These are phyloP conservation scores for Andricus curvator DNA, from an alignment of 2,888 invertebrate genomes.

Conservation along the genomic window DNA sequence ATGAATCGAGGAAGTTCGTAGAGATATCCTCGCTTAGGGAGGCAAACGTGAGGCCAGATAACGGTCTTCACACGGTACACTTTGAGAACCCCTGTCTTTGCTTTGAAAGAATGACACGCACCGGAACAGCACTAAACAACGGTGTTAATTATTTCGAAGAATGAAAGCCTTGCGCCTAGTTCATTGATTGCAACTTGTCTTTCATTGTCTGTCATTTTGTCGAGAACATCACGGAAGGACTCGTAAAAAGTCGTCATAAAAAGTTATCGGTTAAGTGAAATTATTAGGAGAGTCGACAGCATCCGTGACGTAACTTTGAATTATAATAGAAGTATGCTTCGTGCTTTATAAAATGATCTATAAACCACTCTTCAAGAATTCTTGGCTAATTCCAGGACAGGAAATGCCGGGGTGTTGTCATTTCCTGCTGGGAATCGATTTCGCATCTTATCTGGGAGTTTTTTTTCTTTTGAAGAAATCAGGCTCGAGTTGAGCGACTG, in stretches of 20 bases:
- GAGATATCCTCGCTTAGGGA: conserved; percentile 15
- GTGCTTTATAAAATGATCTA: neutral
- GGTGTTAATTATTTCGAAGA: conserved; percentile 66
- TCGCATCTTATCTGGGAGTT: neutral
- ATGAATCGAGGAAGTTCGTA: conserved; percentile 37
- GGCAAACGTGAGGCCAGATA: conserved; percentile 23
- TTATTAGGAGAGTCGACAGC: neutral
- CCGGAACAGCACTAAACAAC: conserved; percentile 38
- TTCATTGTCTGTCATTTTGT: neutral
- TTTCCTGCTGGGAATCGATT: conserved; percentile 27
- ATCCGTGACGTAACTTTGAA: neutral
- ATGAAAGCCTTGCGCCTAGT: conserved; percentile 41
- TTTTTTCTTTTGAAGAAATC: neutral
- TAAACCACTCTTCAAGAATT: conserved; percentile 5
- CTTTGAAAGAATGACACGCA: conserved; percentile 61
- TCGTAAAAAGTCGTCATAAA: neutral
- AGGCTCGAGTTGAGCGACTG: neutral
- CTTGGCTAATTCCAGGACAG: conserved; percentile 27
- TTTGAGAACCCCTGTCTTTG: conserved; percentile 57
- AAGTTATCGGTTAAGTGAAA: neutral
- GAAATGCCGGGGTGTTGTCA: conserved; percentile 25
- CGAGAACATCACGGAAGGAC: neutral
- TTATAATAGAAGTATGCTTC: neutral
- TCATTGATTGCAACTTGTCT: neutral
- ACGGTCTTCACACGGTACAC: conserved; percentile 49